Evolutionary conservation across 2,113 vertebrate species (phyloP).

Genomic region (Riparia riparia): DNA sequence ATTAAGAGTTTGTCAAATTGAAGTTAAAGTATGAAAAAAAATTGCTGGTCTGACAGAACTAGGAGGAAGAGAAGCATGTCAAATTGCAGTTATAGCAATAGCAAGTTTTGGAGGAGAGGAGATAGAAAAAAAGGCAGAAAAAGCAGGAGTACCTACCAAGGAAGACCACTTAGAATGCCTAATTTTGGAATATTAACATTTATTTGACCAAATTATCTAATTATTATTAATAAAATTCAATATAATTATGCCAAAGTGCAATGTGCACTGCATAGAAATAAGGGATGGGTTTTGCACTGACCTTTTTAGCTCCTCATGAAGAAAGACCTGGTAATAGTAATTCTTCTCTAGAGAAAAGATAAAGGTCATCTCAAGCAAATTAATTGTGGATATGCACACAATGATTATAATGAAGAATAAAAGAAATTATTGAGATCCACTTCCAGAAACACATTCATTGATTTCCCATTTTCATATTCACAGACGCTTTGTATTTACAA

Average conservation of each 20-base stretch:
- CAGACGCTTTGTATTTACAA: not conserved
- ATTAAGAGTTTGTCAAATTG: not conserved
- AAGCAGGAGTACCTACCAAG: not conserved
- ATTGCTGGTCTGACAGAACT: not conserved
- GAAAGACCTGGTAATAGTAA: constrained; percentile 26
- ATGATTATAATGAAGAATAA: constrained; percentile 19
- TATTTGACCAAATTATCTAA: not conserved
- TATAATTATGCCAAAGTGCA: constrained; percentile 5
- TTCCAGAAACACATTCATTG: not conserved
- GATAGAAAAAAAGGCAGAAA: not conserved
- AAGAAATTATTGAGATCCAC: not conserved
- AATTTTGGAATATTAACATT: not conserved
- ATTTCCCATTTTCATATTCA: not conserved
- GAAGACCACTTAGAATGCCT: not conserved
- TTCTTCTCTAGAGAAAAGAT: constrained; percentile 55
- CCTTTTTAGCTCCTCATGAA: constrained; percentile 49
- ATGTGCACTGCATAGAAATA: constrained; percentile 4
- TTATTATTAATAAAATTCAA: constrained; percentile 33
- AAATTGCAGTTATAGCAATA: not conserved
- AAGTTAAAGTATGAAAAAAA: not conserved
- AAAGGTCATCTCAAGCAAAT: constrained; percentile 60
- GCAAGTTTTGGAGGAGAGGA: not conserved
- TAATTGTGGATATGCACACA: not conserved
- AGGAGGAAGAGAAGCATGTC: not conserved
- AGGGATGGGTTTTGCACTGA: constrained; percentile 14